A percentile compares a stretch with the other conserved stretches of the same genome.
These are phyloP conservation scores for Strigamia crassipes DNA, from an alignment of 2,888 invertebrate species.

Conservation along the genomic window DNA sequence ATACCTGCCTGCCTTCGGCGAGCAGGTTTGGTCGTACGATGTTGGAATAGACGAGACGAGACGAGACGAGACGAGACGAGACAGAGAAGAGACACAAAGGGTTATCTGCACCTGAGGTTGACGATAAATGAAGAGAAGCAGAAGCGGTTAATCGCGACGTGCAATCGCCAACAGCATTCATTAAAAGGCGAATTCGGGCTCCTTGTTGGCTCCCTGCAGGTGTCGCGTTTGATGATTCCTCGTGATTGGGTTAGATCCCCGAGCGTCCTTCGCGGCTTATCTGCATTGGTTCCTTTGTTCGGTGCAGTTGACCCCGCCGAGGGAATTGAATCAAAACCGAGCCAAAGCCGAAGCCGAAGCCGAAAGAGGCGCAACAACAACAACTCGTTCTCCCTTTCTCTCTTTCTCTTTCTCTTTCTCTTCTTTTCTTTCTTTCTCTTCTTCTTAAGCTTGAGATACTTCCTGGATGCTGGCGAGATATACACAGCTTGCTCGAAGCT, in stretches of 20 bases:
- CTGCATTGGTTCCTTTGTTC: slow-evolving; percentile 6
- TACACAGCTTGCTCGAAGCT: not conserved
- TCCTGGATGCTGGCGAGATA: not conserved
- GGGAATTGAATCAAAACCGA: slow-evolving; percentile 7
- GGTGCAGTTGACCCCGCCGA: not conserved
- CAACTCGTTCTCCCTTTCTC: too few species aligned
- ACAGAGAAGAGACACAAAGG: too few species aligned
- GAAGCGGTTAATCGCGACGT: not conserved
- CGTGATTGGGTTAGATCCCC: slow-evolving; percentile 18
- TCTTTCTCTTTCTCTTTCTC: too few species aligned
- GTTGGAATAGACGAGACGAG: too few species aligned
- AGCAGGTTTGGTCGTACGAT: too few species aligned
- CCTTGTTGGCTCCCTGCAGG: not conserved
- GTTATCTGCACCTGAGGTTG: not conserved
- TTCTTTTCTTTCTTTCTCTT: too few species aligned
- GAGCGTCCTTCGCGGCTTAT: not conserved
- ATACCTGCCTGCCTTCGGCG: too few species aligned
- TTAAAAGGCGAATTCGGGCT: slow-evolving; percentile 7
- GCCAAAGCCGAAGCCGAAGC: not conserved
- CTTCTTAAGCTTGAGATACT: too few species aligned
- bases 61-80: too few species aligned
- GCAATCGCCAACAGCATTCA: slow-evolving; percentile 34
- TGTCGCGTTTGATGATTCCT: slow-evolving; percentile 21
- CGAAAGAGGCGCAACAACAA: too few species aligned
- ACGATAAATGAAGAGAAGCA: not conserved